phyloP scores from a whole-genome alignment of 2,797 vertebrate genomes.

The Austrolebias charrua region DNA sequence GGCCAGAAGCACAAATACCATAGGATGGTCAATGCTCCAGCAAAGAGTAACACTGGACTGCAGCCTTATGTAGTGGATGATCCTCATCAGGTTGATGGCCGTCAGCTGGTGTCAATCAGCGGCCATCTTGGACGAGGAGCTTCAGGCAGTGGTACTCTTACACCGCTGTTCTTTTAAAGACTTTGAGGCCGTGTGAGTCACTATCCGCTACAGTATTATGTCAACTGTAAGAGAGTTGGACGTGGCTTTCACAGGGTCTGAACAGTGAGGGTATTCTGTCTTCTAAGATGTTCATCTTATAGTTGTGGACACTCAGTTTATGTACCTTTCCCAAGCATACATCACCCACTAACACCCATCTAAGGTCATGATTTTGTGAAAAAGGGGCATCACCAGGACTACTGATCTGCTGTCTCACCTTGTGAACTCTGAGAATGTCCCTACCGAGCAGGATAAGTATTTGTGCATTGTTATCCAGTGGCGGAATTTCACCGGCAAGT shows the following conservation, averaged over 20 bases:
- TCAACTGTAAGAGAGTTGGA: too few relatives aligned
- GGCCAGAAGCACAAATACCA: too few relatives aligned
- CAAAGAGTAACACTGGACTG: too few relatives aligned
- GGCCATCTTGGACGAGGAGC: too few relatives aligned
- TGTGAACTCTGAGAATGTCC: neutral
- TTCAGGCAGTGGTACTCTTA: too few relatives aligned
- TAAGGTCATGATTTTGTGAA: neutral
- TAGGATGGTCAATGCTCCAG: too few relatives aligned
- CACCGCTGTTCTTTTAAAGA: too few relatives aligned
- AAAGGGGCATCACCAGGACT: neutral
- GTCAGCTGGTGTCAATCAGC: too few relatives aligned
- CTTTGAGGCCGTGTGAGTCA: too few relatives aligned
- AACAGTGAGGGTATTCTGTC: neutral
- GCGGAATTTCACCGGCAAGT: neutral
- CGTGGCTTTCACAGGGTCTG: neutral
- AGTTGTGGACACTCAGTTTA: neutral
- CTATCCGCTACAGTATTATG: too few relatives aligned
- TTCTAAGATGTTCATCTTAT: neutral
- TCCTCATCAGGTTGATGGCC: too few relatives aligned
- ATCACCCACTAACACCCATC: conserved; percentile 1
- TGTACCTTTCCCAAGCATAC: neutral
- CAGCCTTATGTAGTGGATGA: too few relatives aligned
- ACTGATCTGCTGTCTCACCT: conserved; percentile 4
- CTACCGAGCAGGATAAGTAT: neutral
- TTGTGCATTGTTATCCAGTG: neutral